Evolutionary conservation across 2,113 vertebrate species (phyloP), one percentile per base, ranked within the genome.

Genomic region (Pleuronectes platessa): DNA sequence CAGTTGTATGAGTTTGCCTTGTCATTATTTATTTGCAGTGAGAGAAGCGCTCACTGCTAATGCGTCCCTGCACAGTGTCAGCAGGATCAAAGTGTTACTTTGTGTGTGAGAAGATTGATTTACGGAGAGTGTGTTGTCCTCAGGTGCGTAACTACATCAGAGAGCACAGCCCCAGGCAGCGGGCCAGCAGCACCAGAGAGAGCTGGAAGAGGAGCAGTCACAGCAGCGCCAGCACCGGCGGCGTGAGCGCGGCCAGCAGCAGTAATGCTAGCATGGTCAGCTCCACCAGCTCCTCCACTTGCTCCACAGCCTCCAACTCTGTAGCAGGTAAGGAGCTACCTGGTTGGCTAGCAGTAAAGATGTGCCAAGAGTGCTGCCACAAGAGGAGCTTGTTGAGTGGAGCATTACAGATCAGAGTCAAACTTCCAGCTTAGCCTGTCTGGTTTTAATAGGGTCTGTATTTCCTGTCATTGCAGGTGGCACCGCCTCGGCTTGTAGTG

Each of bases 101-200:
- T 31, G 31, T 5, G 31, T 31, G 31, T 31, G 27, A 63, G 51
- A 59, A 64, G 13, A n/a, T 18, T 5, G 12, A 17, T 49, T 26
- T n/a, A 17, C 27, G 4, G 14, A 18, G 13, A 26, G 17, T 64
- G 9, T 68, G 60, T 45, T 51, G 3, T 42, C 62, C 2, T 13
- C 74, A 99, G 98, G 98, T 99, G 76, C 95, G 98, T 67, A 98
- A 93, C 90, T 99, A 99, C 79, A 99, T 99, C 90, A 95, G 96
- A 79, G 97, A 99, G 40, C 98, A 99, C 0, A 92, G 96, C 10
- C 95, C 96, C 54, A 93, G 98, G 12, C 98, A 96, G 79, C 93
- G 97, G 0, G 93, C 97, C 21, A 93, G 95, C 20, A 93, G 95
- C 79, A 87, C 93, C 1, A 95, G 97, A 68, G 97, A 99, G 53